These are phyloP conservation scores for Drosophila malerkotliana DNA, from an alignment of 1,140 invertebrate species.

Conservation along the genomic window DNA sequence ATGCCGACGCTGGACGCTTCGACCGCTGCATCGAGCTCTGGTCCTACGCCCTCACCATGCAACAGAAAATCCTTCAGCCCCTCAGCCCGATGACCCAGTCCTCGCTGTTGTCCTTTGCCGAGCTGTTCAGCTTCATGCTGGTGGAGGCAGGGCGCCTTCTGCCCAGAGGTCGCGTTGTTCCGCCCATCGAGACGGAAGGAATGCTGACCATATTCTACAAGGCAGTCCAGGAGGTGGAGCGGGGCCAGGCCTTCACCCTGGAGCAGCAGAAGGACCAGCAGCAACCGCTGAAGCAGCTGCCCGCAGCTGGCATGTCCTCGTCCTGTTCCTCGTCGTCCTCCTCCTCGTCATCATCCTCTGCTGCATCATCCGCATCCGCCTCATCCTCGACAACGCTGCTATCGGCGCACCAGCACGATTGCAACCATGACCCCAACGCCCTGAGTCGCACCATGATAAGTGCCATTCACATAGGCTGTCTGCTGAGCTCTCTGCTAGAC, in stretches of 20 bases:
- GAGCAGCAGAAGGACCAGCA: constrained; percentile 66
- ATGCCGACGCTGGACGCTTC: constrained; percentile 97
- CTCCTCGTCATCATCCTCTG: constrained; percentile 38
- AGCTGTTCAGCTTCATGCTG: constrained; percentile 97
- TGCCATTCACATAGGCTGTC: constrained; percentile 91
- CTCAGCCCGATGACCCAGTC: constrained; percentile 97
- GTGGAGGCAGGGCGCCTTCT: constrained; percentile 89
- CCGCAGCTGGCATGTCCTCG: constrained; percentile 44
- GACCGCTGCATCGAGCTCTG: constrained; percentile 95
- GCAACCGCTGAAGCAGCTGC: constrained; percentile 40
- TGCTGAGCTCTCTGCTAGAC: constrained; percentile 88
- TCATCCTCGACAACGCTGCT: constrained; percentile 58
- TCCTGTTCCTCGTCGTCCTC: constrained; percentile 46
- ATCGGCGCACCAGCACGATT: constrained; percentile 84
- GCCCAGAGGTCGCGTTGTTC: constrained; percentile 89
- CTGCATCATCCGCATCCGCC: constrained; percentile 36
- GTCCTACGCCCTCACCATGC: constrained; percentile 99
- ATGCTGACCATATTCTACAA: constrained; percentile 92
- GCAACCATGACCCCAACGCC: constrained; percentile 89
- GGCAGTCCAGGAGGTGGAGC: constrained; percentile 89
- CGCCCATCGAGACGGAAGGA: constrained; percentile 91
- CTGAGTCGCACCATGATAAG: constrained; percentile 94
- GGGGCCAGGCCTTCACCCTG: constrained; percentile 81
- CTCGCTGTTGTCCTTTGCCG: constrained; percentile 95
- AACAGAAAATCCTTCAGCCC: constrained; percentile 96